These are phyloP conservation scores for Tangara arthus DNA, from an alignment of 2,797 vertebrate genomes.

Conservation along the genomic window DNA sequence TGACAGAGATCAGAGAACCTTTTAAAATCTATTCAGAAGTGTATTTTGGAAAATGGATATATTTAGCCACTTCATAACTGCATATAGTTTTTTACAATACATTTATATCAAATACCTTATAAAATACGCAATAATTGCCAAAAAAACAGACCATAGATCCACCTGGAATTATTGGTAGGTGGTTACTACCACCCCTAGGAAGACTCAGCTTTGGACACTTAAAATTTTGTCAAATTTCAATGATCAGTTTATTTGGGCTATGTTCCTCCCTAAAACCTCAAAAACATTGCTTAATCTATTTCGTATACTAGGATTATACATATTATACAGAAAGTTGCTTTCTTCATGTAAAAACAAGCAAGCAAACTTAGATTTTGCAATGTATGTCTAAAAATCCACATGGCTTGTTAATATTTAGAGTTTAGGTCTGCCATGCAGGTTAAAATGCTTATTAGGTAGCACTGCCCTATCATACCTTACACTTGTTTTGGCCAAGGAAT, in stretches of 20 bases:
- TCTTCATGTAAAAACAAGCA: not conserved
- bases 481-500: not conserved
- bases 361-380: not conserved
- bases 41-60: not conserved
- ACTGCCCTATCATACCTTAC: not conserved
- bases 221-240: not conserved
- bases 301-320: not conserved
- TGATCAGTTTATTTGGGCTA: not conserved
- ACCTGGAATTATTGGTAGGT: not conserved
- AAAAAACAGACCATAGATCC: not conserved
- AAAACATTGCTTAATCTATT: not conserved
- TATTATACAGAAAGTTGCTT: not conserved
- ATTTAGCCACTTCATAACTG: not conserved
- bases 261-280: not conserved
- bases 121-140: not conserved
- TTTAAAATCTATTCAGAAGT: not conserved
- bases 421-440: not conserved
- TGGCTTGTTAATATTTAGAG: not conserved
- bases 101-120: not conserved
- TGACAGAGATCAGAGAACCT: not conserved
- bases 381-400: not conserved
- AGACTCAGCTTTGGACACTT: not conserved
- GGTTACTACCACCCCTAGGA: not conserved
- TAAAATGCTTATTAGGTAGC: not conserved
- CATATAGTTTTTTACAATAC: not conserved